Base-by-base conservation (phyloP, 2,888 invertebrate genomes). In the Orthonychiurus folsomi region DNA sequence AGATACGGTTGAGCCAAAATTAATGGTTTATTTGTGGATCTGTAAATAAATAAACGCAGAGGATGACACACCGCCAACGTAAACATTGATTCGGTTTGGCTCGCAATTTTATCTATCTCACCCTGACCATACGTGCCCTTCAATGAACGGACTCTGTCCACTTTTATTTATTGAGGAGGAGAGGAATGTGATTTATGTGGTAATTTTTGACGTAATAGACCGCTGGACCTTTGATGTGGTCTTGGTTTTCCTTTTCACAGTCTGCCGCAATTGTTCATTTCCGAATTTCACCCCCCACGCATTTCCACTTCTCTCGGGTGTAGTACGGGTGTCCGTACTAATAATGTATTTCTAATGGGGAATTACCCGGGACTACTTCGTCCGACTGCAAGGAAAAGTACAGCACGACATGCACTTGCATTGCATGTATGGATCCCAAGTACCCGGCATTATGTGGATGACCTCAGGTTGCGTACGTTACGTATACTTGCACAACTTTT, bases 231-330 rank as follows among this genome's bases (percentile, higher is more conserved):
- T n/a, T n/a, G n/a, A n/a, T n/a, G n/a, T n/a, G n/a, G n/a, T n/a
- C n/a, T n/a, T n/a, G n/a, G n/a, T n/a, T n/a, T n/a, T n/a, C n/a
- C n/a, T n/a, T n/a, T n/a, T n/a, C n/a, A n/a, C 5, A 15, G 9
- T 37, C 15, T 37, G 37, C 37, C 15, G 37, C 37, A 15, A 37
- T 37, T 37, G 37, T 37, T 37, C 37, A 37, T 37, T 37, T 37
- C 37, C n/a, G n/a, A n/a, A n/a, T n/a, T n/a, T n/a, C n/a, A n/a
- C n/a, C 37, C 37, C 37, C 37, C 37, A 37, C 37, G 37, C 37
- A 15, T 9, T 5, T 37, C 15, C 37, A 9, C 37, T 37, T 5
- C 9, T 37, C n/a, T n/a, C n/a, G n/a, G n/a, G n/a, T n/a, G n/a
- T n/a, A n/a, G n/a, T n/a, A n/a, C n/a, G n/a, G n/a, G n/a, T n/a